phyloP scores from a whole-genome alignment of 2,797 vertebrate genomes.

The Austrolebias charrua region DNA sequence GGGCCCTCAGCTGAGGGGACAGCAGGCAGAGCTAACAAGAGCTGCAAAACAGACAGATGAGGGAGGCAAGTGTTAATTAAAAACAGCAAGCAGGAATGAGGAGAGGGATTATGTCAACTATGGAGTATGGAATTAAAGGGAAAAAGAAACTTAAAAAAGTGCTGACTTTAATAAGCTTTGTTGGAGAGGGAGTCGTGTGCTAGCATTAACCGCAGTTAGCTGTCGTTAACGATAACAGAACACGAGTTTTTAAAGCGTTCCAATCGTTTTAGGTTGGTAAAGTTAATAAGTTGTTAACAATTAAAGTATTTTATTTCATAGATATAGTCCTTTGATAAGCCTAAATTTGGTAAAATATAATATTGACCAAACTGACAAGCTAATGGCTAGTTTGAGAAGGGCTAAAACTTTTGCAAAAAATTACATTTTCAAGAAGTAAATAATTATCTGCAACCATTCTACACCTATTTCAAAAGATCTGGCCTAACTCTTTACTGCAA shows the following conservation, averaged over 20 bases:
- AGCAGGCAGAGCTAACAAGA: constrained; percentile 62
- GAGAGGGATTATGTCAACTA: constrained; percentile 77
- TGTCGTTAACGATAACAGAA: constrained; percentile 71
- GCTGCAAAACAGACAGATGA: constrained; percentile 74
- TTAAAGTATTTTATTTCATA: background rate
- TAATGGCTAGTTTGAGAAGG: background rate
- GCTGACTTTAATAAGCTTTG: constrained; percentile 76
- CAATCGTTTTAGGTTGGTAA: background rate
- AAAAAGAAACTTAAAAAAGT: constrained; percentile 24
- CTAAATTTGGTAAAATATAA: too few species aligned
- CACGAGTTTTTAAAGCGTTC: constrained; percentile 16
- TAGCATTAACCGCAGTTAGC: constrained; percentile 56
- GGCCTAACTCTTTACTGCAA: constrained; percentile 20
- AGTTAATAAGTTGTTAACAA: background rate
- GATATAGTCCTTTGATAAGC: too few species aligned
- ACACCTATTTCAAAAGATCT: background rate
- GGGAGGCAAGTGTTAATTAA: constrained; percentile 79
- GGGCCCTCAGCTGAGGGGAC: constrained; percentile 40
- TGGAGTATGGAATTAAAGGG: constrained; percentile 69
- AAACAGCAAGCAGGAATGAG: constrained; percentile 78
- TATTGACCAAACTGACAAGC: background rate
- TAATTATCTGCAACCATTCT: background rate
- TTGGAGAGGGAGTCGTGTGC: constrained; percentile 61
- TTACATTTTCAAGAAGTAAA: too few species aligned
- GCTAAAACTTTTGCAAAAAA: background rate